Evolutionary conservation across 30 jellyfish, hydroid and myxozoan genomes (phyloP).

Genomic region (Chrysaora quinquecirrha): DNA sequence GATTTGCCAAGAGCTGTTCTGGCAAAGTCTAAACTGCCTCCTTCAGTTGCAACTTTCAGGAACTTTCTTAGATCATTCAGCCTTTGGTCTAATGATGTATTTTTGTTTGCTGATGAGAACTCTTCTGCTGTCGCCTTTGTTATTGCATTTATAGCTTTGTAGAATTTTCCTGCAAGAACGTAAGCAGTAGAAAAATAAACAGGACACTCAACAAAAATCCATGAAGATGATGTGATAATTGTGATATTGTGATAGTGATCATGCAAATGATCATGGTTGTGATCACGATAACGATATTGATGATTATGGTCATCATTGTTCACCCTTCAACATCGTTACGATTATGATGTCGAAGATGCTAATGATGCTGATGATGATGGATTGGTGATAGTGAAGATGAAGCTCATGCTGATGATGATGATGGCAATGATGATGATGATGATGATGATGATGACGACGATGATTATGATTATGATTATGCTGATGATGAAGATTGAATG

Average conservation of each 20-base stretch:
- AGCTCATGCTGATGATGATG: no score
- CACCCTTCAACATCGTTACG: neutral
- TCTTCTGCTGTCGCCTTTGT: constrained; percentile 69
- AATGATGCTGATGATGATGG: neutral
- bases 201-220: neutral
- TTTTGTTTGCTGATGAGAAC: constrained; percentile 15
- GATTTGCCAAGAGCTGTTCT: constrained; percentile 78
- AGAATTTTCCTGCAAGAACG: constrained; percentile 37
- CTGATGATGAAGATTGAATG: neutral
- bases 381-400: neutral
- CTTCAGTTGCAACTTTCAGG: constrained; percentile 64
- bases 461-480: no score
- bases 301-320: neutral
- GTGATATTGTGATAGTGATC: neutral
- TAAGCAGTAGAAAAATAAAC: neutral
- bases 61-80: constrained; percentile 58
- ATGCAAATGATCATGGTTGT: no score
- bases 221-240: no score
- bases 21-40: constrained; percentile 82
- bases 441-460: no score
- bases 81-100: constrained; percentile 34
- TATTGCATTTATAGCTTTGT: constrained; percentile 51
- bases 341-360: neutral
- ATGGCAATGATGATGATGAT: neutral
- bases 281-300: no score